Base-by-base conservation (phyloP, 1,140 invertebrate species). In the Spodoptera litura region DNA sequence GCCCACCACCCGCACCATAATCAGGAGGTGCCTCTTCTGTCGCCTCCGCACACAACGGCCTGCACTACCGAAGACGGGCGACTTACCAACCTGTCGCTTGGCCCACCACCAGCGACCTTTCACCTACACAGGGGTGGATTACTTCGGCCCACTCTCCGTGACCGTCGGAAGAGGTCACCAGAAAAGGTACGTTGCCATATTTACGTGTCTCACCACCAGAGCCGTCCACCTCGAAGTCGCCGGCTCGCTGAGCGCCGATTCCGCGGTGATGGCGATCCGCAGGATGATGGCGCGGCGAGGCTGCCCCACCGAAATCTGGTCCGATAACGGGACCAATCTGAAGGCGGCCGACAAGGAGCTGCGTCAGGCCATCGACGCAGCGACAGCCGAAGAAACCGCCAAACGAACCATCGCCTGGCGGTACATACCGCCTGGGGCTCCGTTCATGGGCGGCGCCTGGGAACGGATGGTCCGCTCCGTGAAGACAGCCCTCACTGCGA, bases 371-470 rank as follows among this genome's bases (percentile, higher is more conserved):
- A n/a, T 35, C 12, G 53, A 59, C 27, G 4, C 13, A 3, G 70
- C 75, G 0, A 72, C 61, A 0, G 20, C 68, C 49, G 64, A 76
- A 10, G 76, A 79, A 56, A 55, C 83, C 27, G 51, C 59, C 3
- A 56, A 70, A 0, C 13, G 52, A 8, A 68, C 13, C 1, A 84
- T 86, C 2, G 38, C 72, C 4, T 95, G 91, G 90, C 71, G 86
- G 3, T 94, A 90, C 76, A 94, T 89, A 20, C 89, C 92, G 3
- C 93, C 93, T 2, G 56, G 70, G n/a, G 84, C 86, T 0, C 89
- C 91, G 0, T 88, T 94, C 72, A 90, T 93, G 83, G 91, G 91
- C 5, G 92, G 92, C 3, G 84, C 85, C 0, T 95, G 93, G 93
- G 93, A 95, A 62, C 78, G 90, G 1, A 66, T 91, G 8, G 87